These are phyloP conservation scores for Colius striatus DNA, from an alignment of 2,113 vertebrate genomes.

Conservation along the genomic window DNA sequence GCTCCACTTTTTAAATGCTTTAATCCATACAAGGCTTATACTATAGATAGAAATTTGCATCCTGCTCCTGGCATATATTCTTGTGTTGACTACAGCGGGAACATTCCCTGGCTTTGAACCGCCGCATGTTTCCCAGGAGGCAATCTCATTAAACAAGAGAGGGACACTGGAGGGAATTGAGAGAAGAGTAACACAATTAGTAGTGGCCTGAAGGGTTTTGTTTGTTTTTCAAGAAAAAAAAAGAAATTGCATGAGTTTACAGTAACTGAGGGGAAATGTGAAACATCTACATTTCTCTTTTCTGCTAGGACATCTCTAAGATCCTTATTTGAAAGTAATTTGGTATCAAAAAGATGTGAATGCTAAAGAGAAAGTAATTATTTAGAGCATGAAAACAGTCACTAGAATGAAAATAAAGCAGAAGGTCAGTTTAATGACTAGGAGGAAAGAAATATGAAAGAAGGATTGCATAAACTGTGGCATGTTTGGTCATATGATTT, in stretches of 20 bases:
- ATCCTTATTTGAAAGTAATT: not conserved
- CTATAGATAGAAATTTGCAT: not conserved
- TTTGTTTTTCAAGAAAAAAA: constrained; percentile 18
- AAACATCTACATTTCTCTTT: not conserved
- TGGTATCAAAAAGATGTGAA: not conserved
- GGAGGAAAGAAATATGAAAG: not conserved
- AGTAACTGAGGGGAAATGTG: not conserved
- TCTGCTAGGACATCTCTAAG: not conserved
- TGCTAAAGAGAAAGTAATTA: not conserved
- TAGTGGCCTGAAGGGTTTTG: constrained; percentile 10
- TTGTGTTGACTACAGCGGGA: constrained; percentile 15
- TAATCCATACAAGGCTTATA: not conserved
- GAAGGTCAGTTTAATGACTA: not conserved
- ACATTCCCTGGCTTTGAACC: constrained; percentile 48
- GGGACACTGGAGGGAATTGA: not conserved
- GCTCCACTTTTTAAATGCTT: not conserved
- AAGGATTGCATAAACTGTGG: not conserved
- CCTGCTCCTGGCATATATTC: not conserved
- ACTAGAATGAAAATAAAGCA: not conserved
- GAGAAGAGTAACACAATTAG: constrained; percentile 5
- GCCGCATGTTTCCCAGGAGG: not conserved
- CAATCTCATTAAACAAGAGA: constrained; percentile 27
- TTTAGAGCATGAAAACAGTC: not conserved
- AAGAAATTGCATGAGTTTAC: not conserved
- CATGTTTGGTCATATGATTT: not conserved